Base-by-base conservation (phyloP, 2,113 vertebrate species). In the Caracal caracal region DNA sequence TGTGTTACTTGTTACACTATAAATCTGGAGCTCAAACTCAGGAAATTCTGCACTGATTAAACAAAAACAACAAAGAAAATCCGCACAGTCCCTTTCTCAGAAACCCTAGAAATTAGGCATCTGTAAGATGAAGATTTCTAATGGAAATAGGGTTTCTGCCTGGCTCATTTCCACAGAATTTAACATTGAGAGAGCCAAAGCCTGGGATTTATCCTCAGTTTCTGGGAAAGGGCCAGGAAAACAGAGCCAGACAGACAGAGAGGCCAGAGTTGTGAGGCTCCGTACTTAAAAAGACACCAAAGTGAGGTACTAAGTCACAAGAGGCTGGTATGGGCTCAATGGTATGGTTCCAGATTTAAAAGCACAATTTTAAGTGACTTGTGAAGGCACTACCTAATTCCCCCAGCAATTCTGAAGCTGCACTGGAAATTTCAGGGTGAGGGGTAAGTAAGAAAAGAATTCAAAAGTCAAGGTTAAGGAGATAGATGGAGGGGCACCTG, bases 81-180 rank as follows among this genome's bases (percentile, higher is more conserved):
- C 63, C 17, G 94, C 92, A 95, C 68, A 70, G 68, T 16, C 86
- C 83, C 86, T 73, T 96, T 96, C 78, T 81, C 78, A 80, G 93
- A 71, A 88, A 70, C 30, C 33, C 5, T 59, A 71, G 83, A 92
- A 95, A 95, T 86, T 63, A 95, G 88, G 89, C 56, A 81, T 94
- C 70, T 91, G 95, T 93, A 88, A 80, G 61, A 90, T 26, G 35
- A 88, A 94, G 90, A 87, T 68, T 88, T 88, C 68, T 93, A 63
- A 80, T 73, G 43, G 59, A 95, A 97, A 92, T 66, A 37, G 78
- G 79, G 84, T 93, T 97, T 96, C 85, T 95, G 93, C 47, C 86
- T 97, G 96, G 97, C 97, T 92, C 51, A 8, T 90, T 95, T 97
- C 96, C 97, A 98, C 83, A 93, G 82, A 97, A 96, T 84, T 92